Conservation (phyloP, 2,797 vertebrate genomes). For the Lepilemur ruficaudatus region DNA sequence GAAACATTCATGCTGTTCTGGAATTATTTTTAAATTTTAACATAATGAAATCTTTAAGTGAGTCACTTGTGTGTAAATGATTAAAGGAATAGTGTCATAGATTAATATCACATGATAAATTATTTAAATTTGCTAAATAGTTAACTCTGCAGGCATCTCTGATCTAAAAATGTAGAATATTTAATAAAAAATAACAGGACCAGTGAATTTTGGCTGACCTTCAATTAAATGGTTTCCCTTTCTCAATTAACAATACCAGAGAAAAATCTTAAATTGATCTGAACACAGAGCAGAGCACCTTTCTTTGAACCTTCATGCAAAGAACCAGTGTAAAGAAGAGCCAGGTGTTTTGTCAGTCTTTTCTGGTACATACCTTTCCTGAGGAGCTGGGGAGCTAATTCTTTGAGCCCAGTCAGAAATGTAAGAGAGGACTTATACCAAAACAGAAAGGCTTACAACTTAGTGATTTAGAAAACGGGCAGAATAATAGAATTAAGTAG, state of each 20-base stretch:
- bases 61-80: neutral
- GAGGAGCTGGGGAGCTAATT: neutral
- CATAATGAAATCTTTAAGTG: neutral
- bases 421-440: neutral
- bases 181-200: neutral
- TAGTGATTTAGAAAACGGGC: neutral
- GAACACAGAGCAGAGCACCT: neutral
- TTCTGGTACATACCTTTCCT: neutral
- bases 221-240: constrained; percentile 20
- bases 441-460: neutral
- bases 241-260: neutral
- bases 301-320: neutral
- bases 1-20: constrained; percentile 2
- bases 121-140: constrained; percentile 27
- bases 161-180: neutral
- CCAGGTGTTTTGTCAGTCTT: neutral
- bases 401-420: neutral
- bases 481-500: constrained; percentile 18
- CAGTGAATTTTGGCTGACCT: constrained; percentile 12
- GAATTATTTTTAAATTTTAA: neutral
- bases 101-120: neutral
- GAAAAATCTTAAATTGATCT: constrained; percentile 25
- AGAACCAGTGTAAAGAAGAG: neutral
- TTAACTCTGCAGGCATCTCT: neutral
- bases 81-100: neutral